phyloP scores from a whole-genome alignment of 1,140 invertebrate species.

The Ganaspis sp. region DNA sequence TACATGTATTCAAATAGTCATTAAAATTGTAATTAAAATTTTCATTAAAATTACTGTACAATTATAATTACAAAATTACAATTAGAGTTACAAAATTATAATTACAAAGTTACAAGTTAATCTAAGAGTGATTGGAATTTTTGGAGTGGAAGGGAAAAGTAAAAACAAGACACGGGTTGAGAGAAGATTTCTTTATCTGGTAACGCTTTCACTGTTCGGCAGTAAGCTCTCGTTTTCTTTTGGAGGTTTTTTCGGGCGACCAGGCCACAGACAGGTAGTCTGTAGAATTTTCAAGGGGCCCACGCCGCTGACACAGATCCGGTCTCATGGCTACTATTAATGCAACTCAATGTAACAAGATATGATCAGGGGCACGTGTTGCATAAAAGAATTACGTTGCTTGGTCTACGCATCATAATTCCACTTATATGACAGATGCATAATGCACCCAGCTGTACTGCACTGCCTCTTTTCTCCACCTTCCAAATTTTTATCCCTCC shows the following conservation, averaged over 20 bases:
- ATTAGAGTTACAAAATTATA: not conserved
- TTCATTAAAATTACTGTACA: too few relatives aligned
- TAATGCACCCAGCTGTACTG: slow-evolving; percentile 31
- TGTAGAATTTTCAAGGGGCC: not conserved
- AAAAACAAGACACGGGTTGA: not conserved
- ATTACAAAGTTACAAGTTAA: too few relatives aligned
- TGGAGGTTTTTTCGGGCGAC: slow-evolving; percentile 45
- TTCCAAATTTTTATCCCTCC: not conserved
- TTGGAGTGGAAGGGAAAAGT: too few relatives aligned
- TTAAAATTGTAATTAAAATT: too few relatives aligned
- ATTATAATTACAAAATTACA: too few relatives aligned
- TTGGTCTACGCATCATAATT: slow-evolving; percentile 29
- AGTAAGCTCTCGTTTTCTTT: slow-evolving; percentile 48
- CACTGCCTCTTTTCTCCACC: not conserved
- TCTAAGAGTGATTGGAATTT: too few relatives aligned
- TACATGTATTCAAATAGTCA: too few relatives aligned
- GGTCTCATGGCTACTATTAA: slow-evolving; percentile 47
- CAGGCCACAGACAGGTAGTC: slow-evolving; percentile 30
- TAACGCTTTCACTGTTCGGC: slow-evolving; percentile 1
- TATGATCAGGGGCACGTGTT: slow-evolving; percentile 54
- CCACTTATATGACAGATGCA: slow-evolving; percentile 18
- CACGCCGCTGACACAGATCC: slow-evolving; percentile 50
- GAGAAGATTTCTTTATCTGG: not conserved
- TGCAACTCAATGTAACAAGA: slow-evolving; percentile 48
- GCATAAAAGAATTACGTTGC: slow-evolving; percentile 50